Conservation (phyloP, 2,113 vertebrate genomes). For the Limnothrissa miodon region DNA sequence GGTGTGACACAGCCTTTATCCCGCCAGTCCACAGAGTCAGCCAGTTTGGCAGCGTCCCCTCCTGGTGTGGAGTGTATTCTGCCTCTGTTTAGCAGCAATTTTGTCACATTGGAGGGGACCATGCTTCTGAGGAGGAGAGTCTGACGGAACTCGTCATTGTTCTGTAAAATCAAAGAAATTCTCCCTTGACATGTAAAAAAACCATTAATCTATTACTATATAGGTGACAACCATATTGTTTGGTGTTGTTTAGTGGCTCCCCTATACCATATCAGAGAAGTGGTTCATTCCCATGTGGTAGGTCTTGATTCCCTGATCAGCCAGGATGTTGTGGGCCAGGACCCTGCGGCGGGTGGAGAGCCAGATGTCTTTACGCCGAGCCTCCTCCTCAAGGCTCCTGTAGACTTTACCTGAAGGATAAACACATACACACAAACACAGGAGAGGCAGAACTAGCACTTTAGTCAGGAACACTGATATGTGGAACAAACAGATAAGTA, state of each 20-base stretch:
- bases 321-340: conserved; percentile 72
- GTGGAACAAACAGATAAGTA: too few species aligned
- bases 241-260: neutral
- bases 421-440: neutral
- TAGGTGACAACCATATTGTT: neutral
- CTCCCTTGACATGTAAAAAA: neutral
- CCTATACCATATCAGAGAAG: conserved; percentile 78
- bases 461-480: too few species aligned
- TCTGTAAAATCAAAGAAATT: neutral
- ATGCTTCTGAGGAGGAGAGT: neutral
- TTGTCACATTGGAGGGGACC: neutral
- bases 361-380: conserved; percentile 61
- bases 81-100: neutral
- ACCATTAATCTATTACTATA: too few species aligned
- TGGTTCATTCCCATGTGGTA: conserved; percentile 73
- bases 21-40: conserved; percentile 45
- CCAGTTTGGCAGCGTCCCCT: conserved; percentile 40
- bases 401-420: conserved; percentile 62
- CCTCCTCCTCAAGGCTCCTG: conserved; percentile 59
- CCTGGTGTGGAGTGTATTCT: conserved; percentile 49
- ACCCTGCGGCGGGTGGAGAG: conserved; percentile 66
- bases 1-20: conserved; percentile 37
- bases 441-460: neutral
- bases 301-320: conserved; percentile 71
- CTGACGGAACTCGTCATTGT: neutral